Base-by-base conservation (phyloP, 1,140 invertebrate species). In the Nephila pilipes region DNA sequence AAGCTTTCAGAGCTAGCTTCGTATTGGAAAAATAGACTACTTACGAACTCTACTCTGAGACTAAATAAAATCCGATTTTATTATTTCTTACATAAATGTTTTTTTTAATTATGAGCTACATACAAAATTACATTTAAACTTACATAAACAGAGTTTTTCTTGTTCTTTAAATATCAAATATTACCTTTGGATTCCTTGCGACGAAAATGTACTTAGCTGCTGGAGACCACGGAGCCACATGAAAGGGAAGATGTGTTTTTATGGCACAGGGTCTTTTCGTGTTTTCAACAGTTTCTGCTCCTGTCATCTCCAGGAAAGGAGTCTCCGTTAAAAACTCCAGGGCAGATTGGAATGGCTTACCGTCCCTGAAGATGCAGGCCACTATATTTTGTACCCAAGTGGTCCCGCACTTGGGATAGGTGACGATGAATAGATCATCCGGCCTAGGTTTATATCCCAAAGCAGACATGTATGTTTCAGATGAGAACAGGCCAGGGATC, bases 181-280 rank as follows among this genome's bases (percentile, higher is more conserved):
- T 75, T 75, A 75, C 69, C 87, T 94, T 94, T 32, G 93, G 94
- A 92, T 94, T 94, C 22, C 93, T 63, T 12, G 83, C 88, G 22
- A 93, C 93, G 22, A 69, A 94, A 25, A 94, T 89, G 55, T 94
- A 94, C 38, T 94, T 94, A 5, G 94, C 93, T n/a, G 90, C 38
- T 2, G 65, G 87, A 0, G 93, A 94, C n/a, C 54, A 94, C 0
- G 94, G 94, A 58, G 87, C 81, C 38, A 79, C n/a, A 29, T 94
- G 3, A 79, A 83, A 94, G 8, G 94, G 93, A 36, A 94, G 63
- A 55, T 94, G 94, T 1, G 80, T 14, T 22, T 90, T 93, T 4
- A 93, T 87, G 36, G 91, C 91, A 12, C 92, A 92, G 1, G 93
- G 93, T 55, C 75, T 88, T 14, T 75, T 83, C 92, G 93, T 81